These are phyloP conservation scores for Pollachius pollachius DNA, from an alignment of 2,113 vertebrate species.

Conservation along the genomic window DNA sequence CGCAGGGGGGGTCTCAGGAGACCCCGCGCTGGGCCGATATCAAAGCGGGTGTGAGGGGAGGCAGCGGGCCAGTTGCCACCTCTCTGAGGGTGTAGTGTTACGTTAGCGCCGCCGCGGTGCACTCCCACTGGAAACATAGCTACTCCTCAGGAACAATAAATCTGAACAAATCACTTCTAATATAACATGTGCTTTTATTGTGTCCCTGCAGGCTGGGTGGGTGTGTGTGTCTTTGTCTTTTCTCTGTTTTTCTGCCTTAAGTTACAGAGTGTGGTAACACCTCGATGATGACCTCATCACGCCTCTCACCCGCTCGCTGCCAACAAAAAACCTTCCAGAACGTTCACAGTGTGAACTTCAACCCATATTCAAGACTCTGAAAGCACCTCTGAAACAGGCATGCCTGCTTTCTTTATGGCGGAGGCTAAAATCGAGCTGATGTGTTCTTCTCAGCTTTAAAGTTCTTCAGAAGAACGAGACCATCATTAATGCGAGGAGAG, in stretches of 20 bases:
- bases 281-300: conserved; percentile 40
- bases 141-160: conserved; percentile 62
- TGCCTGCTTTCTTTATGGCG: no score
- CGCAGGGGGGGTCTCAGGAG: no score
- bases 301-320: conserved; percentile 20
- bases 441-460: no score
- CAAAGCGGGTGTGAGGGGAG: conserved; percentile 46
- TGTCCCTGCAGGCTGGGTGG: conserved; percentile 48
- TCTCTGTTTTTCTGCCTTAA: not conserved
- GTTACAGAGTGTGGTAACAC: conserved; percentile 34
- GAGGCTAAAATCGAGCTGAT: no score
- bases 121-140: conserved; percentile 53
- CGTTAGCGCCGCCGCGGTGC: conserved; percentile 50
- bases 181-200: conserved; percentile 52
- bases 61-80: conserved; percentile 60
- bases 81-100: conserved; percentile 55
- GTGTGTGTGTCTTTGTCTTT: conserved; percentile 18
- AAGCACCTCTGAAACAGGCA: no score
- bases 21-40: no score
- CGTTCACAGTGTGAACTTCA: no score
- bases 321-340: conserved; percentile 8
- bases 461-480: no score
- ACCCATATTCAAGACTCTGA: no score
- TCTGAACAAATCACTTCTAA: conserved; percentile 52
- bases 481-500: no score